These are phyloP conservation scores for Taenaris catops DNA, from an alignment of 2,888 invertebrate genomes.

Conservation along the genomic window DNA sequence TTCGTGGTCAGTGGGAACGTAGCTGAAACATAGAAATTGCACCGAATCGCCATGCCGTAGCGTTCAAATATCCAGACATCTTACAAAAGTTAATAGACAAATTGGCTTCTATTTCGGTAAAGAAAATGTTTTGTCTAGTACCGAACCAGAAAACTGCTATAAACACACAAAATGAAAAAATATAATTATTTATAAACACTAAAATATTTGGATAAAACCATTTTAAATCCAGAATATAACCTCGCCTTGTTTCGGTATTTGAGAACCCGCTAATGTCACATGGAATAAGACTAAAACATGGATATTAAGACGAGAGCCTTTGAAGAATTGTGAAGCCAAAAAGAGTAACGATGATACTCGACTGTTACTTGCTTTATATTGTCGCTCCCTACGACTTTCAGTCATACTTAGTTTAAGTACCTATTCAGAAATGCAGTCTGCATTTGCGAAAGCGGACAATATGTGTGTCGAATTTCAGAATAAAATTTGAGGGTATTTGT, in stretches of 20 bases:
- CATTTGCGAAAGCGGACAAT: conserved; percentile 11
- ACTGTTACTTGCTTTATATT: conserved; percentile 32
- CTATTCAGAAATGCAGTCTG: conserved; percentile 19
- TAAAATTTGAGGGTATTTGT: conserved; percentile 7
- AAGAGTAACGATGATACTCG: conserved; percentile 59
- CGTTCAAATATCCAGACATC: too few relatives aligned
- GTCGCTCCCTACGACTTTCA: conserved; percentile 25
- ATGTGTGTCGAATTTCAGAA: conserved; percentile 13
- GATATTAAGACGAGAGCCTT: conserved; percentile 74
- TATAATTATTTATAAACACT: too few relatives aligned
- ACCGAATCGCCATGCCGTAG: too few relatives aligned
- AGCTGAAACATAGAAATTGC: too few relatives aligned
- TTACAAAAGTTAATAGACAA: too few relatives aligned
- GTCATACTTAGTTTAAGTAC: conserved; percentile 17
- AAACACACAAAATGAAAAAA: too few relatives aligned
- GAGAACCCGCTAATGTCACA: conserved; percentile 59
- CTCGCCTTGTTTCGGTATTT: conserved; percentile 32
- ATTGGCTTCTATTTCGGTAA: too few relatives aligned
- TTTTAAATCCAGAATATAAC: conserved; percentile 22
- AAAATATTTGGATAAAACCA: too few relatives aligned
- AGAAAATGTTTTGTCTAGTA: too few relatives aligned
- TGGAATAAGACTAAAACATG: conserved; percentile 73
- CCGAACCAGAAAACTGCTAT: too few relatives aligned
- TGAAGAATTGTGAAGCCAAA: conserved; percentile 59
- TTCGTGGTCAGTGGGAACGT: too few relatives aligned